Conservation (phyloP, 1,140 invertebrate genomes). For the Aphidius ervi region DNA sequence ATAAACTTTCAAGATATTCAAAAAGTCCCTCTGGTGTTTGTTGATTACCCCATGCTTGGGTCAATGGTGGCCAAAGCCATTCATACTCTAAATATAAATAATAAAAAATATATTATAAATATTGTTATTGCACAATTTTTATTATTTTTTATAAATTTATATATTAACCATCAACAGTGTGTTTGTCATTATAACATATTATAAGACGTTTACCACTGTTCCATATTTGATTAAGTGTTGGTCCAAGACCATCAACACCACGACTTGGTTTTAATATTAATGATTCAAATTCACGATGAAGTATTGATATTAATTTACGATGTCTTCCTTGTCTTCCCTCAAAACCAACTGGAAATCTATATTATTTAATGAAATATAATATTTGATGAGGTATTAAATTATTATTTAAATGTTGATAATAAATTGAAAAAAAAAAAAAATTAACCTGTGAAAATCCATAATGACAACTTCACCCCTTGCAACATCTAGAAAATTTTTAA, state of each 20-base stretch:
- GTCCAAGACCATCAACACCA: constrained; percentile 50
- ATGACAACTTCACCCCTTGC: constrained; percentile 65
- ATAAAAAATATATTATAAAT: background rate
- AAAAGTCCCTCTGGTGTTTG: constrained; percentile 53
- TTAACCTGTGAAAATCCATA: constrained; percentile 61
- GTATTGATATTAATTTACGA: constrained; percentile 55
- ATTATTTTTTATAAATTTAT: background rate
- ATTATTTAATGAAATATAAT: no score
- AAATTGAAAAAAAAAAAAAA: background rate
- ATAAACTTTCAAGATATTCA: constrained; percentile 55
- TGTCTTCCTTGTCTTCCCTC: constrained; percentile 57
- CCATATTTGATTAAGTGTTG: constrained; percentile 63
- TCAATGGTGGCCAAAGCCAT: constrained; percentile 69
- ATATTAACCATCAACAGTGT: constrained; percentile 52
- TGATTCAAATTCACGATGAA: constrained; percentile 61
- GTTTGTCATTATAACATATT: constrained; percentile 62
- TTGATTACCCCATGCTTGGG: constrained; percentile 67
- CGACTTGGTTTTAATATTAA: constrained; percentile 52
- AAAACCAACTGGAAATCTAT: constrained; percentile 66
- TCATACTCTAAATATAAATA: constrained; percentile 51
- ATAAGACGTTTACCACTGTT: constrained; percentile 59
- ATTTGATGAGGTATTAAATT: no score
- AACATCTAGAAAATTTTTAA: constrained; percentile 60
- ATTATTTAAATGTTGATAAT: background rate
- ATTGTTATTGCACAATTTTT: background rate